phyloP scores from a whole-genome alignment of 1,140 invertebrate species.

The Pseudomyrmex cubaensis region DNA sequence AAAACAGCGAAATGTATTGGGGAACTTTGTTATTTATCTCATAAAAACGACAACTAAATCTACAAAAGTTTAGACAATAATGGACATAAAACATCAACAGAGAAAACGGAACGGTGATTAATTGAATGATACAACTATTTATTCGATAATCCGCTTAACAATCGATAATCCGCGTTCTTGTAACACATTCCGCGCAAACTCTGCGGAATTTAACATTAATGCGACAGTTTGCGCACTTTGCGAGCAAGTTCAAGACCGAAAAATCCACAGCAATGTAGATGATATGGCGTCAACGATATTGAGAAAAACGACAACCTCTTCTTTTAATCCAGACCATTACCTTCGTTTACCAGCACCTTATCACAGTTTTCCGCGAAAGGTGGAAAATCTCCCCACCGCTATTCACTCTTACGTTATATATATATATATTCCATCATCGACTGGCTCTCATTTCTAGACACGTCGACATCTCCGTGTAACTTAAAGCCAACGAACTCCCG shows the following conservation, averaged over 20 bases:
- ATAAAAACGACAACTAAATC: not conserved
- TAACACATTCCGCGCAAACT: not conserved
- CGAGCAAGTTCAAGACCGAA: slow-evolving; percentile 8
- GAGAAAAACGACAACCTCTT: slow-evolving; percentile 55
- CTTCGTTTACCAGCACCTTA: slow-evolving; percentile 76
- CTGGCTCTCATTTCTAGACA: slow-evolving; percentile 52
- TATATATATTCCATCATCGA: slow-evolving; percentile 48
- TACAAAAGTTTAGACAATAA: not conserved
- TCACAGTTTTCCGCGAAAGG: slow-evolving; percentile 66
- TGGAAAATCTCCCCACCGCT: not conserved
- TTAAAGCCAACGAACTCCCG: slow-evolving; percentile 48
- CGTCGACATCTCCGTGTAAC: slow-evolving; percentile 58
- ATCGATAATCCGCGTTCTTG: too few relatives aligned
- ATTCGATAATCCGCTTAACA: too few relatives aligned
- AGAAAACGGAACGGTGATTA: too few relatives aligned
- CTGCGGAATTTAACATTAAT: not conserved
- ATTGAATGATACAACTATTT: too few relatives aligned
- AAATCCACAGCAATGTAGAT: not conserved
- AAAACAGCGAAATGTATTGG: not conserved
- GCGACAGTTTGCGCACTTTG: not conserved
- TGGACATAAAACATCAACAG: too few relatives aligned
- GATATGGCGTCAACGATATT: not conserved
- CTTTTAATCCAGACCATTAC: slow-evolving; percentile 78
- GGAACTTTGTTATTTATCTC: not conserved
- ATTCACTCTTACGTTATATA: not conserved